Evolutionary conservation across 1,140 invertebrate genomes (phyloP), one percentile per base, ranked within the genome.

Genomic region (Antheraea mylitta): DNA sequence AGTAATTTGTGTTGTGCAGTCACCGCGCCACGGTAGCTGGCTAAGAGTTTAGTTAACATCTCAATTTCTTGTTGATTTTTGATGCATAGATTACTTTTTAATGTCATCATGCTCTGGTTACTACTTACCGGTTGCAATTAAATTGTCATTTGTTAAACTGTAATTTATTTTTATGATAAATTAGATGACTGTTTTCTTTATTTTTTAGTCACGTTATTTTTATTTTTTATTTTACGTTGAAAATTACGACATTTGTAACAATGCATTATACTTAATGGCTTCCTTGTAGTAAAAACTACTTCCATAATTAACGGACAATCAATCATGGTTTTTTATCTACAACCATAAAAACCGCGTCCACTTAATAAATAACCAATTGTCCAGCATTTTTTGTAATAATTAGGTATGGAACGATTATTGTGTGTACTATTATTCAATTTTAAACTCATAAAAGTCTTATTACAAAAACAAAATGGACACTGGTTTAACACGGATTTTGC

Each of bases 21-120:
- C 30, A 61, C 16, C 60, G 19, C 60, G 60, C 11, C 16, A 22
- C 60, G 60, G 30, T 61, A 16, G 30, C 7, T 68, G 19, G 18
- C 0, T 48, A 13, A 38, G 58, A 37, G 68, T 69, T 72, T 45
- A 58, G 42, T 63, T 62, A 72, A 61, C 71, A 63, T 58, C 64
- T 53, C 22, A 66, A 58, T 72, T 67, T 58, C 11, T 60, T 59
- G 53, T 38, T 65, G 60, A 36, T 16, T 58, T 72, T 61, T 61
- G 45, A 68, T 19, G 62, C 58, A 37, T 22, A 68, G 58, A 71
- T 71, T 64, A 68, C 37, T 65, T 58, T 36, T 66, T 58, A 66
- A 66, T 58, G 16, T 37, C 48, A 58, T 59, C 65, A 66, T 11
- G 65, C 53, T 59, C 65, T 59, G 53, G 22, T 66, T 37, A 53